phyloP scores from a whole-genome alignment of 2,797 vertebrate genomes.

The Scyliorhinus canicula region DNA sequence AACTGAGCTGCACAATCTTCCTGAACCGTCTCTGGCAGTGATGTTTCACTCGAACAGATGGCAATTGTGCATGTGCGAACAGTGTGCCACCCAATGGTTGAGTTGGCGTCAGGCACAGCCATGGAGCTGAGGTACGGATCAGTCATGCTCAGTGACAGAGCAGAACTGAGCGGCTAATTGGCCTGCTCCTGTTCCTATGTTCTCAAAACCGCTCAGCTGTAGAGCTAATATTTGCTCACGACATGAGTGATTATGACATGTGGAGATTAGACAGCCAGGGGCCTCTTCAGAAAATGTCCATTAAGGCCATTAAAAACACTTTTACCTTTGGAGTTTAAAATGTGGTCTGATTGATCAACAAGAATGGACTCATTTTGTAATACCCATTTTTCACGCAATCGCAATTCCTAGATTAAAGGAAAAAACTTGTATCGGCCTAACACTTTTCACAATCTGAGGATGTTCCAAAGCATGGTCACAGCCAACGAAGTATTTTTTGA shows the following conservation, averaged over 20 bases:
- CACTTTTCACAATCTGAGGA: neutral
- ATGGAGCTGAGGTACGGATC: neutral
- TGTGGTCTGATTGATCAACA: neutral
- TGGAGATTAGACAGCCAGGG: neutral
- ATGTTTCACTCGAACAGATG: too few species aligned
- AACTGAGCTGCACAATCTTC: too few species aligned
- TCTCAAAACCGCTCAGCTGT: neutral
- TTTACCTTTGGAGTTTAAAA: neutral
- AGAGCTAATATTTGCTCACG: neutral
- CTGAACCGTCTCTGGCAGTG: too few species aligned
- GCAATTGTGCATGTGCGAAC: too few species aligned
- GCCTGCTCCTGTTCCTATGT: neutral
- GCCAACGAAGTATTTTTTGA: neutral
- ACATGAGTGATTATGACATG: neutral
- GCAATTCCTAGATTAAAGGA: neutral
- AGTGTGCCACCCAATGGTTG: too few species aligned
- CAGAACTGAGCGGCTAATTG: neutral
- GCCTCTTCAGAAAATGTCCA: neutral
- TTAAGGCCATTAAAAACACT: neutral
- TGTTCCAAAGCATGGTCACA: neutral
- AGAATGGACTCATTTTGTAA: neutral
- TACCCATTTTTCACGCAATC: neutral
- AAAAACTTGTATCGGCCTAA: neutral
- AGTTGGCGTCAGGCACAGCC: neutral
- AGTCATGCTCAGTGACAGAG: neutral